These are phyloP conservation scores for Drosophila lowei DNA, from an alignment of 1,140 invertebrate genomes.

Conservation along the genomic window DNA sequence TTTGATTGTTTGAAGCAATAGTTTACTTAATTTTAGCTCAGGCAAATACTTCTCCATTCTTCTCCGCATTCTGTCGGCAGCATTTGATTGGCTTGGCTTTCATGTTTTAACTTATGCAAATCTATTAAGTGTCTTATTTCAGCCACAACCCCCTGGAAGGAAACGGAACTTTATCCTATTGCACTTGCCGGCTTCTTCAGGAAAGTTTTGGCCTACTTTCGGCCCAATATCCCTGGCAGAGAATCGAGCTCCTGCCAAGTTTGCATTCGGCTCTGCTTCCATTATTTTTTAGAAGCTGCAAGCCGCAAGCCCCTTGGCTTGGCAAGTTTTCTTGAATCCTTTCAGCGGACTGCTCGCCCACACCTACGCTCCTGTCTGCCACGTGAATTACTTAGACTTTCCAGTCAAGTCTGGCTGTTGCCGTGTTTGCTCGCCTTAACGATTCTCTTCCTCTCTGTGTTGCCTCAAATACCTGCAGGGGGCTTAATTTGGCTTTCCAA, in stretches of 20 bases:
- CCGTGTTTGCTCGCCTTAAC: constrained; percentile 47
- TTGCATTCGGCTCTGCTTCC: constrained; percentile 19
- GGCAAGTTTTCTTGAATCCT: constrained; percentile 63
- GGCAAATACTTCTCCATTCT: background rate
- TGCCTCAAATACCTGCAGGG: constrained; percentile 24
- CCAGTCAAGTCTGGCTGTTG: constrained; percentile 17
- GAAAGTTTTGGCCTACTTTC: constrained; percentile 47
- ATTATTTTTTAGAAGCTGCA: constrained; percentile 32
- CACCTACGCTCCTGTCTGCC: constrained; percentile 30
- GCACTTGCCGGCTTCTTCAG: constrained; percentile 39
- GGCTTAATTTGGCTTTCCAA: constrained; percentile 45
- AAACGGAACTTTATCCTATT: constrained; percentile 29
- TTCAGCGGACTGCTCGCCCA: constrained; percentile 49
- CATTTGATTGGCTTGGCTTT: constrained; percentile 19
- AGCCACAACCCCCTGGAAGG: constrained; percentile 5
- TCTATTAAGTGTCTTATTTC: constrained; percentile 43
- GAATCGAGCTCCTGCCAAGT: constrained; percentile 27
- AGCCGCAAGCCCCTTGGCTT: constrained; percentile 43
- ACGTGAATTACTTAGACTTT: constrained; percentile 65
- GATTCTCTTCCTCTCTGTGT: constrained; percentile 10
- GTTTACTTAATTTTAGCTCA: no score
- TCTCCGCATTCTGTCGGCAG: background rate
- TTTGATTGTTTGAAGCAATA: background rate
- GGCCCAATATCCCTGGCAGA: constrained; percentile 19
- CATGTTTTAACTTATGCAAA: constrained; percentile 31